Evolutionary conservation across 2,113 vertebrate genomes (phyloP).

Genomic region (Dissostichus mawsoni): DNA sequence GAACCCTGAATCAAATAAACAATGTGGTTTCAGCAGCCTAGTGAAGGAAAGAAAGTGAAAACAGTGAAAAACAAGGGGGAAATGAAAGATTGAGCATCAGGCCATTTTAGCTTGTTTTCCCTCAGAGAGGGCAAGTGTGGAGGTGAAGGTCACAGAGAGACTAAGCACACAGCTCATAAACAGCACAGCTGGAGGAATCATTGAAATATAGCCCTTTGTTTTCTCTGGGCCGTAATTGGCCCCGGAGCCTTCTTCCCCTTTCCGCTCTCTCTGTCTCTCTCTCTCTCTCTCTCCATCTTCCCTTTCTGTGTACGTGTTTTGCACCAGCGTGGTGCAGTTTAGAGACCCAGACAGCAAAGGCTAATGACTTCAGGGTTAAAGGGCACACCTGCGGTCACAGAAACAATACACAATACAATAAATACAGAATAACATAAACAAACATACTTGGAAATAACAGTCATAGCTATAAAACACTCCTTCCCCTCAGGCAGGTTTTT

Average conservation of each 20-base stretch:
- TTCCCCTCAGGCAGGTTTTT: slow-evolving; percentile 1
- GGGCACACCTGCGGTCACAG: slow-evolving; percentile 78
- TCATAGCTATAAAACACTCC: slow-evolving; percentile 5
- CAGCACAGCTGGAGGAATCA: slow-evolving; percentile 83
- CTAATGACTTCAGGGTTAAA: slow-evolving; percentile 81
- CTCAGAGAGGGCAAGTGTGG: slow-evolving; percentile 80
- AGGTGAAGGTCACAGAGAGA: slow-evolving; percentile 82
- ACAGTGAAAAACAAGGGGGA: slow-evolving; percentile 67
- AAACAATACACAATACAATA: slow-evolving; percentile 76
- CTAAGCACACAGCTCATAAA: slow-evolving; percentile 83
- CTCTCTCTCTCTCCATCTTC: slow-evolving; percentile 13
- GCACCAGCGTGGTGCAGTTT: slow-evolving; percentile 70
- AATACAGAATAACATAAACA: slow-evolving; percentile 78
- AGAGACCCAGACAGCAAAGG: slow-evolving; percentile 74
- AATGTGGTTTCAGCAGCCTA: slow-evolving; percentile 48
- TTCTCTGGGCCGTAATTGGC: slow-evolving; percentile 81
- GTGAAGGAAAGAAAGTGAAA: slow-evolving; percentile 54
- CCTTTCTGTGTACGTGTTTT: slow-evolving; percentile 73
- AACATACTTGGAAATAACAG: slow-evolving; percentile 71
- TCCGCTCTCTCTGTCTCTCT: slow-evolving; percentile 46
- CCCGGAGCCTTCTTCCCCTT: slow-evolving; percentile 76
- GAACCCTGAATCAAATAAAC: slow-evolving; percentile 66
- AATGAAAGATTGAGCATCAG: slow-evolving; percentile 79
- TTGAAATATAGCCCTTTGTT: slow-evolving; percentile 83
- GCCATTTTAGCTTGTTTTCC: slow-evolving; percentile 81